Evolutionary conservation across 2,113 vertebrate species (phyloP).

Genomic region (Sapayoa aenigma): DNA sequence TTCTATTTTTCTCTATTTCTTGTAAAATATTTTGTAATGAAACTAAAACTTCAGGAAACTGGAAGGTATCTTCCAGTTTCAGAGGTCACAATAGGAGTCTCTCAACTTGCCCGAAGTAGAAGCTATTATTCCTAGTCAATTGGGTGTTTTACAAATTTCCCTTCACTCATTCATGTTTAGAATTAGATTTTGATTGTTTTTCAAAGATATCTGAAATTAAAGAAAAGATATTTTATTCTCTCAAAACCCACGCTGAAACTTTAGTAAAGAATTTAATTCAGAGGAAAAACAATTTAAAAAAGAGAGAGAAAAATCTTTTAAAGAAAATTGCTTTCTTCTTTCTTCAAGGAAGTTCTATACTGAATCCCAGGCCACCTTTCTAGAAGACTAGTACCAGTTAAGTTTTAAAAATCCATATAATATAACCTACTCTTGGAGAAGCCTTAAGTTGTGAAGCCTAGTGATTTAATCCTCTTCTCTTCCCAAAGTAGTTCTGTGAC

Average conservation of each 20-base stretch:
- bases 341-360: neutral
- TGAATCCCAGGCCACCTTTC: neutral
- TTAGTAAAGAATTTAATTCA: neutral
- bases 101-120: neutral
- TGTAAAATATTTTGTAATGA: neutral
- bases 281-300: neutral
- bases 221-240: neutral
- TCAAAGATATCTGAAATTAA: neutral
- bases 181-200: neutral
- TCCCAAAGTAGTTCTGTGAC: neutral
- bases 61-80: neutral
- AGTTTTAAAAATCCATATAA: neutral
- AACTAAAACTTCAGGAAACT: neutral
- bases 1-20: neutral
- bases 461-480: neutral
- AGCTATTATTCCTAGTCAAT: neutral
- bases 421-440: neutral
- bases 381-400: neutral
- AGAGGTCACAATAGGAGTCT: neutral
- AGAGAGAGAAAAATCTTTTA: neutral
- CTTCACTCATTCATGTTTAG: neutral
- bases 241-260: neutral
- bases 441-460: neutral
- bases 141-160: neutral
- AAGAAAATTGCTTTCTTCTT: neutral